These are phyloP conservation scores for Vidua chalybeata DNA, from an alignment of 2,113 vertebrate species.

Conservation along the genomic window DNA sequence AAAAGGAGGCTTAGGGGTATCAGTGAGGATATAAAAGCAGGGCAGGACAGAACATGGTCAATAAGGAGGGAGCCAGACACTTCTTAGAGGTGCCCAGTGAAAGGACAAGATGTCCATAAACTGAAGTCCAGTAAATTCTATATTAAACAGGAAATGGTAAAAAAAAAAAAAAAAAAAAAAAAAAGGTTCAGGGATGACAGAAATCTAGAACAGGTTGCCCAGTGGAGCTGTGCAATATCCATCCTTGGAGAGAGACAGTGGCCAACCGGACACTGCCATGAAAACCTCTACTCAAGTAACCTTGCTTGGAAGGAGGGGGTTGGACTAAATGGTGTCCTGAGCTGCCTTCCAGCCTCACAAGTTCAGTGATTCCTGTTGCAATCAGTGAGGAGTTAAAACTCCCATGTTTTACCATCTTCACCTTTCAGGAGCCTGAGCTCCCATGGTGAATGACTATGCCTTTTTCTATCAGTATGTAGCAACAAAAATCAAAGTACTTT, in stretches of 20 bases:
- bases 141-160: neutral
- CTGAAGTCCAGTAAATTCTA: neutral
- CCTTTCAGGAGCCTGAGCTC: neutral
- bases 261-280: neutral
- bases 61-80: neutral
- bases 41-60: rapidly evolving
- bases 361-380: neutral
- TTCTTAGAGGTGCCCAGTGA: neutral
- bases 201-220: neutral
- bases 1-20: neutral
- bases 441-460: neutral
- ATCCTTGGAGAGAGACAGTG: neutral
- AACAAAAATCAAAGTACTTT: neutral
- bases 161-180: neutral
- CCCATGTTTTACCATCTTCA: neutral
- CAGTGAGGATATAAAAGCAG: neutral
- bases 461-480: neutral
- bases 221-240: neutral
- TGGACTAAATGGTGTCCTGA: neutral
- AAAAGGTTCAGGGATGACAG: neutral
- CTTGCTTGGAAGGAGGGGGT: neutral
- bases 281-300: neutral
- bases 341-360: neutral
- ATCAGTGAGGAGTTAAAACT: neutral
- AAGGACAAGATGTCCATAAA: neutral